These are phyloP conservation scores for Lagorchestes hirsutus DNA, from an alignment of 2,797 vertebrate genomes.

Conservation along the genomic window DNA sequence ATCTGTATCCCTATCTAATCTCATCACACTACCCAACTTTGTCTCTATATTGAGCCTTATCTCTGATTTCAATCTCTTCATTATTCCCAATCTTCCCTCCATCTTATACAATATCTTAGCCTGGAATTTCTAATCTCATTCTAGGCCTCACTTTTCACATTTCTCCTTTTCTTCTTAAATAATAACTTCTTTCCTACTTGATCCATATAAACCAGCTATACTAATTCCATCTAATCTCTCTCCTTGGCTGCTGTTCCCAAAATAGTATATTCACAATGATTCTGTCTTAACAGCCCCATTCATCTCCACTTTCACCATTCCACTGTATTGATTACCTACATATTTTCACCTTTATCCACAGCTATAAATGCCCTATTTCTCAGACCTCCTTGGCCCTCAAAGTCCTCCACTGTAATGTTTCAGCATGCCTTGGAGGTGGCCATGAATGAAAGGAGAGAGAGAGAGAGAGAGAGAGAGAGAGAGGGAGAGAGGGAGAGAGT, in stretches of 20 bases:
- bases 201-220: background rate
- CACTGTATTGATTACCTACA: background rate
- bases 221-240: background rate
- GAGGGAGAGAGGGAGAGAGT: no score
- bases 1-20: background rate
- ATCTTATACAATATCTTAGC: background rate
- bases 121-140: background rate
- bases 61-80: conserved; percentile 8
- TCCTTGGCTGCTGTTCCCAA: background rate
- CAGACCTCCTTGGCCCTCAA: background rate
- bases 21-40: background rate
- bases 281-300: background rate
- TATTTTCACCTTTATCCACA: background rate
- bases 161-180: background rate
- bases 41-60: background rate
- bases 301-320: background rate
- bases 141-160: background rate
- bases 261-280: background rate
- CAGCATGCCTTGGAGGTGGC: background rate
- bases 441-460: no score
- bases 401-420: background rate
- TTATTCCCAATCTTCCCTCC: background rate
- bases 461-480: no score
- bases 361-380: background rate
- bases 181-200: background rate